These are phyloP conservation scores for Xiphophorus maculatus DNA, from an alignment of 2,113 vertebrate species.

Conservation along the genomic window DNA sequence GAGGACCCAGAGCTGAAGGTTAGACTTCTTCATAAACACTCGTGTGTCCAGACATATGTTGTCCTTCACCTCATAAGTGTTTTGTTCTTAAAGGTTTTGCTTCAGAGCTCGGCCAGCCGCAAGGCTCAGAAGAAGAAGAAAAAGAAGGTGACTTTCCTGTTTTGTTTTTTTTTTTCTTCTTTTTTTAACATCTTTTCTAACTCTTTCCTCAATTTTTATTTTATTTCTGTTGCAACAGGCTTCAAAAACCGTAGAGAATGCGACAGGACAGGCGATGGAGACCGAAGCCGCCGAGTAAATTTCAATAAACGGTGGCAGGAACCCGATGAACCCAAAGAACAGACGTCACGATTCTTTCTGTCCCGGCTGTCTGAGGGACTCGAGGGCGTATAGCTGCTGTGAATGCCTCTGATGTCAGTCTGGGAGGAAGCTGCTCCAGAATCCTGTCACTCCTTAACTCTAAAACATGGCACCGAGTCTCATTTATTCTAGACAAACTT, in stretches of 20 bases:
- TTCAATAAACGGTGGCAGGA: constrained; percentile 57
- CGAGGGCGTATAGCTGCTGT: constrained; percentile 60
- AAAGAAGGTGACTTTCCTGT: constrained; percentile 88
- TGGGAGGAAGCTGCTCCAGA: constrained; percentile 72
- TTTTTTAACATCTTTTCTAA: background rate
- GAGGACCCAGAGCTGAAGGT: constrained; percentile 96
- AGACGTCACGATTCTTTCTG: constrained; percentile 70
- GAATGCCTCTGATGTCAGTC: constrained; percentile 77
- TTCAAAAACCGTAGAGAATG: constrained; percentile 92
- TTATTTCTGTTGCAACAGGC: constrained; percentile 78
- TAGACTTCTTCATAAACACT: constrained; percentile 3
- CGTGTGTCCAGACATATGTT: background rate
- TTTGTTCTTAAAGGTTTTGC: constrained; percentile 83
- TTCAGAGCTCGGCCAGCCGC: constrained; percentile 95
- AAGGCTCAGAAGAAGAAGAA: constrained; percentile 99
- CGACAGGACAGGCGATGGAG: constrained; percentile 88
- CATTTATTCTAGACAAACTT: background rate
- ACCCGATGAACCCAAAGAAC: constrained; percentile 76
- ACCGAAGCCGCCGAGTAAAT: constrained; percentile 90
- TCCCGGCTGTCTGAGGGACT: constrained; percentile 75
- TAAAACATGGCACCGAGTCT: background rate
- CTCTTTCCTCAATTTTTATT: background rate
- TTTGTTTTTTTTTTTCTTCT: accelerated
- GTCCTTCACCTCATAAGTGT: background rate
- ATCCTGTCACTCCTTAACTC: constrained; percentile 53